Base-by-base conservation (phyloP, 2,113 vertebrate species). In the Dolichallabes microphthalmus region DNA sequence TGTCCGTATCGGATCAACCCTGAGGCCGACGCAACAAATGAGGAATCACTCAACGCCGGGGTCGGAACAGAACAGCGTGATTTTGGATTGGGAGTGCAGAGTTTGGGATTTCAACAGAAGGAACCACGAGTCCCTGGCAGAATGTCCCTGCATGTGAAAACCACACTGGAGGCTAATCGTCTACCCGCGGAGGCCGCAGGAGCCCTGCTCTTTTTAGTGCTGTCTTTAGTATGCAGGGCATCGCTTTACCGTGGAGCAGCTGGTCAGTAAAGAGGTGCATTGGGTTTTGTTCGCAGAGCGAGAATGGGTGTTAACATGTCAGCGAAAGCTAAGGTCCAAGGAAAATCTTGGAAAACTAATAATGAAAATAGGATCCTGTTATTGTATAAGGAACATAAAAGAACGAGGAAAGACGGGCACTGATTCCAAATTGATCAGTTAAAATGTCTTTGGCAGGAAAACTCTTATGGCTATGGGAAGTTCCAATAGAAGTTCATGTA, bases 171-270 rank as follows among this genome's bases (percentile, higher is more conserved):
- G 80, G 86, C 82, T 83, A 80, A 83, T 85, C 68, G 8, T 87
- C 88, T 73, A 76, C 61, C 10, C 83, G 58, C 61, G 77, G 88
- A 86, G 86, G 80, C 78, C 80, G 83, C 25, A 57, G n/a, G 19
- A 83, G 76, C 80, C 68, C 52, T 50, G 53, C 60, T 86, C 69
- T 27, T 85, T 87, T 85, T 82, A 78, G 55, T 39, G 71, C 22
- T 10, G 53, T 82, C 68, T 64, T 89, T 89, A 86, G 85, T 85
- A 90, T 90, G 80, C 89, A 85, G 80, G 83, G 83, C 83, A 82
- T 55, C 35, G 74, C 82, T 89, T 25, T 57, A 58, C 25, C 20
- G 17, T 71, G 69, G 32, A 75, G 58, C 45, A 82, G 80, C 69
- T 82, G 83, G 58, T 64, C 82, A 58, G 27, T 4, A 80, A 61